Conservation (phyloP, 2,888 invertebrate genomes). For the Invenusta paracnida region DNA sequence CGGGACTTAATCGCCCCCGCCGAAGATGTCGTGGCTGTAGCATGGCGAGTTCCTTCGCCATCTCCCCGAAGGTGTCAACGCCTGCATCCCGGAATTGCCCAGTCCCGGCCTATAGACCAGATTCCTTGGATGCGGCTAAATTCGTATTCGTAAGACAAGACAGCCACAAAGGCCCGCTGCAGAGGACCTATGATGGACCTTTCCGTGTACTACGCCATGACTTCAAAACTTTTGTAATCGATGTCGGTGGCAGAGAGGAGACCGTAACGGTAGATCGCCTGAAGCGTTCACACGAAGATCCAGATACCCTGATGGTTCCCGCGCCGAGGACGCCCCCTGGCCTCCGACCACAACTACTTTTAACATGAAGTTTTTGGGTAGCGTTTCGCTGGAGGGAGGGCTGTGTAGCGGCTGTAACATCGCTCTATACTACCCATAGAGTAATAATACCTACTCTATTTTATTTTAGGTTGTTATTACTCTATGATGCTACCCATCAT, state of each 20-base stretch:
- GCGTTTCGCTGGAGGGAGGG: too few relatives aligned
- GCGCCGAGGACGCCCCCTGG: neutral
- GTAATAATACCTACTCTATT: too few relatives aligned
- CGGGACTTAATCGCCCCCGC: neutral
- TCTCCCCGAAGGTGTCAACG: neutral
- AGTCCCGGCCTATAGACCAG: neutral
- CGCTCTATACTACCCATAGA: too few relatives aligned
- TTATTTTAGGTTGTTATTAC: too few relatives aligned
- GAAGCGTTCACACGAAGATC: neutral
- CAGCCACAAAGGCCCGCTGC: neutral
- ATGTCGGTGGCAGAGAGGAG: neutral
- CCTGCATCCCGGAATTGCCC: neutral
- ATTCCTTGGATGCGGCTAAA: neutral
- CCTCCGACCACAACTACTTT: neutral
- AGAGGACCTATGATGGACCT: neutral
- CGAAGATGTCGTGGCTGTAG: neutral
- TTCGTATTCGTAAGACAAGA: neutral
- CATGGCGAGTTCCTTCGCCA: neutral
- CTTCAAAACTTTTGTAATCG: neutral
- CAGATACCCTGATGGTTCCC: neutral
- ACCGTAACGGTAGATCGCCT: neutral
- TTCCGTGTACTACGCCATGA: neutral
- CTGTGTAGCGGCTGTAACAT: too few relatives aligned
- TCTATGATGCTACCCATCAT: too few relatives aligned
- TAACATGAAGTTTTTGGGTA: too few relatives aligned